Evolutionary conservation across 2,113 vertebrate genomes (phyloP).

Genomic region (Alectura lathami): DNA sequence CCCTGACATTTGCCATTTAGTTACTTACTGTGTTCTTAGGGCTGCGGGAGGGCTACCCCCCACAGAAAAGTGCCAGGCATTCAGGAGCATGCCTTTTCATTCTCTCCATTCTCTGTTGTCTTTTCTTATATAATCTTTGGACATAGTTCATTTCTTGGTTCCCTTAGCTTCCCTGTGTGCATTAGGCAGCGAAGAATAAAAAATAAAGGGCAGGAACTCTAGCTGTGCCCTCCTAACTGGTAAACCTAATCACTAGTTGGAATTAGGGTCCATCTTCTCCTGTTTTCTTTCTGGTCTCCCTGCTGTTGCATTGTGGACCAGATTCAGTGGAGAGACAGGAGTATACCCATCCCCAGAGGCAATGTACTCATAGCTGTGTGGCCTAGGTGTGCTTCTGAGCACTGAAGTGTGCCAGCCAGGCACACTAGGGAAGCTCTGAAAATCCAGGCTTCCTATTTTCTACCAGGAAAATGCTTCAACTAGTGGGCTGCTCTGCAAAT

Average conservation of each 20-base stretch:
- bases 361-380: not conserved
- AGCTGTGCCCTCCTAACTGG: not conserved
- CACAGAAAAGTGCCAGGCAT: not conserved
- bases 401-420: rapidly evolving
- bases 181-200: not conserved
- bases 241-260: not conserved
- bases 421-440: not conserved
- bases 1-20: not conserved
- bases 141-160: not conserved
- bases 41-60: not conserved
- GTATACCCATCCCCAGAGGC: not conserved
- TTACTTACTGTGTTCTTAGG: not conserved
- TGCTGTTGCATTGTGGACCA: not conserved
- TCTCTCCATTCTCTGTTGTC: not conserved
- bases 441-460: not conserved
- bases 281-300: not conserved
- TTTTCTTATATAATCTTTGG: not conserved
- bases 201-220: not conserved
- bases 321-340: not conserved
- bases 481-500: not conserved
- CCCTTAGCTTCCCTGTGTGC: not conserved
- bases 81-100: not conserved
- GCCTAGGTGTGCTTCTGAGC: not conserved
- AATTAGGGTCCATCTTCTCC: not conserved
- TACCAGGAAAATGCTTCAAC: not conserved